Evolutionary conservation across 2,888 invertebrate genomes (phyloP), one percentile per base, ranked within the genome.

Genomic region (Mellilla xanthometata): DNA sequence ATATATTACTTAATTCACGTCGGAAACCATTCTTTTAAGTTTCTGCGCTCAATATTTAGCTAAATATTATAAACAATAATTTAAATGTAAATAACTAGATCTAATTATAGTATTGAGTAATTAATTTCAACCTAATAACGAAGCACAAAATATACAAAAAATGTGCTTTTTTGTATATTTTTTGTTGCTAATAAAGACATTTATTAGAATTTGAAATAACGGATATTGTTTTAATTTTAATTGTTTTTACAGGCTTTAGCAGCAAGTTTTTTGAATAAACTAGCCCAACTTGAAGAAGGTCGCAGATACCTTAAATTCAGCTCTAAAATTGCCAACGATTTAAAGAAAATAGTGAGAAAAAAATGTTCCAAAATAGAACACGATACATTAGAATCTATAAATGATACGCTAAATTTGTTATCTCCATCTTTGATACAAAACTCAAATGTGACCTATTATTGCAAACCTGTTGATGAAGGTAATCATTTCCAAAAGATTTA

Each of bases 251-350:
- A 88, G 87, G 66, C 52, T 23, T 57, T 83, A 45, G 62, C 85
- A 28, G 75, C 83, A 12, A 50, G 52, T 12, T 65, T 85, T 36
- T 48, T 88, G 30, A 49, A 64, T 43, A 79, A 80, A 67, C 56
- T 88, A 12, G 68, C 77, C 4, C 69, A 73, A 29, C 24, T 80
- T 43, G 84, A 85, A 62, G 85, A 87, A 62, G 88, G 88, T 4
- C 69, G 77, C 43, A 68, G 81, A 43, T 88, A 88, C 51, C 58
- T 88, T 28, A 85, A 77, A 54, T 83, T 67, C 13, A 87, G 67
- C 50, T 77, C 85, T 3, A 87, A 76, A 73, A 72, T 87, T 35
- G 71, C 68, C 5, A 77, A 74, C 39, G 86, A 87, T 32, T 68
- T 87, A 12, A 81, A 76, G 54, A 79, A 73, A 62, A 58, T 81